phyloP scores from a whole-genome alignment of 2,888 invertebrate genomes.

The Subacronicta megacephala region DNA sequence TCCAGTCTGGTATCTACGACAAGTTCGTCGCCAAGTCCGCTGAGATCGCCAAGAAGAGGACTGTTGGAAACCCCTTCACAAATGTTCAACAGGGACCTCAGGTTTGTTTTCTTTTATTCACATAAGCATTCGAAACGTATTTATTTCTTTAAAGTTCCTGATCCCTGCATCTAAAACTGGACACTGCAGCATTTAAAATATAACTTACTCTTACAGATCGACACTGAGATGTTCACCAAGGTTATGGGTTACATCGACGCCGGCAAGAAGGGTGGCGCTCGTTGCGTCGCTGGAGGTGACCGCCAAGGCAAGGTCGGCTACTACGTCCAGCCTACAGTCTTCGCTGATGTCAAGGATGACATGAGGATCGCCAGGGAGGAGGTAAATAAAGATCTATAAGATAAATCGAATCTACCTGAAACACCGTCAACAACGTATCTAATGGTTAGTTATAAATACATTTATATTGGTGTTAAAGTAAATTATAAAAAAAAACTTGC shows the following conservation, averaged over 20 bases:
- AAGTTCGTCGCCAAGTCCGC: conserved; percentile 94
- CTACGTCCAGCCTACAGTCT: conserved; percentile 94
- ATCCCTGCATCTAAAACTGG: no score
- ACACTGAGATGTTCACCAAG: conserved; percentile 93
- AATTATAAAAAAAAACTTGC: no score
- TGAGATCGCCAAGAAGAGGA: conserved; percentile 91
- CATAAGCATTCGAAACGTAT: no score
- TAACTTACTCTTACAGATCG: conserved; percentile 89
- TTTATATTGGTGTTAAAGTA: no score
- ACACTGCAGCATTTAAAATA: no score
- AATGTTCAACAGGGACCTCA: conserved; percentile 95
- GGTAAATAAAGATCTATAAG: conserved; percentile 83
- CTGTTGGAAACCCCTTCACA: conserved; percentile 95
- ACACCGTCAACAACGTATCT: no score
- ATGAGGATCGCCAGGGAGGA: conserved; percentile 94
- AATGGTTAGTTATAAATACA: no score
- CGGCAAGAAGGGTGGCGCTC: conserved; percentile 95
- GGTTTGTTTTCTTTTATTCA: no score
- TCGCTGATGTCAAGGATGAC: conserved; percentile 93
- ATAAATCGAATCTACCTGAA: no score
- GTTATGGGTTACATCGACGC: conserved; percentile 93
- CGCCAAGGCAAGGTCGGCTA: conserved; percentile 92
- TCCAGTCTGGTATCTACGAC: conserved; percentile 96
- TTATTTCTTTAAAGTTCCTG: no score
- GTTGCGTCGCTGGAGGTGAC: conserved; percentile 93